A percentile compares a stretch with the other conserved stretches of the same genome.
These are phyloP conservation scores for Tenthredo notha DNA, from an alignment of 2,888 invertebrate species.

Conservation along the genomic window DNA sequence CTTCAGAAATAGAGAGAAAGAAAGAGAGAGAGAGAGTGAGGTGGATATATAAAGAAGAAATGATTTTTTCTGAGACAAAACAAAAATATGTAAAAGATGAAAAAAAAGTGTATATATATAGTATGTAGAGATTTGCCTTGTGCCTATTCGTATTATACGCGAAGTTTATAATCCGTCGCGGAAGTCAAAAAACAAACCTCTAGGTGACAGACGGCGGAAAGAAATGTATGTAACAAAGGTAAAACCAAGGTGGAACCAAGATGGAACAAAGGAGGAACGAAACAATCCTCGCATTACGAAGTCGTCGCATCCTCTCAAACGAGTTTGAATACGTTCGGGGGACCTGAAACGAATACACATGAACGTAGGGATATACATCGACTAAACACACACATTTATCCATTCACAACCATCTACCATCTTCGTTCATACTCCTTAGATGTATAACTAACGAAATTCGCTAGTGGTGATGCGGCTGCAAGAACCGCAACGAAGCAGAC, in stretches of 20 bases:
- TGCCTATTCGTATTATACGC: not conserved
- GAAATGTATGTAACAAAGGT: slow-evolving; percentile 56
- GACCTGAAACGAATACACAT: slow-evolving; percentile 39
- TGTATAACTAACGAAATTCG: not conserved
- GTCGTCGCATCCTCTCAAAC: slow-evolving; percentile 53
- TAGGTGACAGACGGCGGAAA: slow-evolving; percentile 34
- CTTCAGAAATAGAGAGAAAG: no score
- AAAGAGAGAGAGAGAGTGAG: no score
- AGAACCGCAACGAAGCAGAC: not conserved
- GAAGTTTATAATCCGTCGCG: not conserved
- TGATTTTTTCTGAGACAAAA: not conserved
- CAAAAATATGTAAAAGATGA: slow-evolving; percentile 39
- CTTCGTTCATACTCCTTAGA: not conserved
- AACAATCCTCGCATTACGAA: slow-evolving; percentile 50
- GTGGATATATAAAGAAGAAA: no score
- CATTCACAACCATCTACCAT: not conserved
- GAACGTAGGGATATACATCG: not conserved
- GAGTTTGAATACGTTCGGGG: slow-evolving; percentile 52
- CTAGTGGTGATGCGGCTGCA: not conserved
- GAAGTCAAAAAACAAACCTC: slow-evolving; percentile 20
- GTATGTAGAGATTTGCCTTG: no score
- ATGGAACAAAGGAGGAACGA: slow-evolving; percentile 49
- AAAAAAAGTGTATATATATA: slow-evolving; percentile 56
- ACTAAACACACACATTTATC: not conserved
- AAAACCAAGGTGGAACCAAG: slow-evolving; percentile 54